Base-by-base conservation (phyloP, 2,888 invertebrate genomes). In the Sinohyriopsis cumingii region DNA sequence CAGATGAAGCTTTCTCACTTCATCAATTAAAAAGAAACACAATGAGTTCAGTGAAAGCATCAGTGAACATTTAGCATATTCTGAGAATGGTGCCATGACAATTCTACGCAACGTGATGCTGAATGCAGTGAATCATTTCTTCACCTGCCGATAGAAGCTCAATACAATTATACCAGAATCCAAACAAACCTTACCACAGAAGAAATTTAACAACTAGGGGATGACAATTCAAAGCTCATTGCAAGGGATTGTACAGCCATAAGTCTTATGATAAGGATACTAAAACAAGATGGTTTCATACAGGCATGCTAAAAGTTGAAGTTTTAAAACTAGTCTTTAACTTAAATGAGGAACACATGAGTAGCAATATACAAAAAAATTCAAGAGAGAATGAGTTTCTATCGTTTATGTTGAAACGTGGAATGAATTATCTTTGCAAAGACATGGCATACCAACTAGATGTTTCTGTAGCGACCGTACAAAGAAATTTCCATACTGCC, bases 371-470 rank as follows among this genome's bases (percentile, higher is more conserved):
- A 55, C 45, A 75, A 66, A 53, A 18, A 12, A 56, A 69, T 19
- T 55, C 72, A 24, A 71, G 69, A 59, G 68, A 69, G 53, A 59
- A 75, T 53, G 55, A 67, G 33, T 64, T 69, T 33, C 53, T 75
- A 22, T 22, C 72, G 22, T 68, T 66, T 28, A 54, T 75, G 1
- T 59, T 72, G 24, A 68, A 67, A 53, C 59, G 71, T 24, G 63
- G 68, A 33, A 60, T 71, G 64, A 65, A 71, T 60, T 63, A 66
- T 54, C 55, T 60, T 24, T 65, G 69, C 15, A 61, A n/a, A n/a
- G n/a, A 71, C 28, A 64, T 68, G n/a, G 68, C 74, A n/a, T 22
- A 68, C 59, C 71, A 68, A 20, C 56, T 71, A 28, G 65, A 66
- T 55, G 67, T 75, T n/a, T 71, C 71, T 12, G 18, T 66, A 9